Evolutionary conservation across 2,797 vertebrate species (phyloP), one percentile per base, ranked within the genome.

Genomic region (Cossypha dichroa): DNA sequence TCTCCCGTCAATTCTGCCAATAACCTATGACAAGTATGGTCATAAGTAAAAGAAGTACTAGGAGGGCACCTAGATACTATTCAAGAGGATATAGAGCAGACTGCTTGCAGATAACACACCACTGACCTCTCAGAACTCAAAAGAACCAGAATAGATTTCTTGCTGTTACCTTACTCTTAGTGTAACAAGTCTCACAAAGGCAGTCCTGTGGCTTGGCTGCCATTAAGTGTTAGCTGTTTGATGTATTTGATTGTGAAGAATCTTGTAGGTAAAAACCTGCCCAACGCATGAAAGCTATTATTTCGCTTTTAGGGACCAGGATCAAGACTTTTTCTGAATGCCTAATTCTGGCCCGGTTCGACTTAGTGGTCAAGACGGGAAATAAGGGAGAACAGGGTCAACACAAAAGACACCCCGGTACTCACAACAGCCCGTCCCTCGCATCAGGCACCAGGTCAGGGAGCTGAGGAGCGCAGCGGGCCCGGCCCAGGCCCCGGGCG

Each of bases 161-260:
- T 31, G 26, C 66, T 64, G 15, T 49, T 64, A 63, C 46, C 38
- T 59, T 54, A 29, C 8, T 56, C 29, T 18, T 36, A 7, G 5
- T 26, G 13, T 45, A 58, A 29, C 13, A 54, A 2, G 46, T 21
- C 36, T 67, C 40, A 26, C 11, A 22, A 40, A 62, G 23, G 31
- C 55, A 29, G 6, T 55, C 19, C 43, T 7, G 18, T 3, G 17
- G 22, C 23, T 28, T 29, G 41, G 54, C 68, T 59, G 55, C n/a
- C 38, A 14, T 10, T 10, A 31, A 48, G 16, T 0, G 2, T 45
- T 16, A n/a, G 3, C n/a, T 2, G 2, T n/a, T 31, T 2, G 2
- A 66, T 20, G 17, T 4, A 33, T 12, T 59, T 69, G 46, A 21
- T 33, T 5, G n/a, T 6, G 22, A 49, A 73, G 55, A 68, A n/a